Base-by-base conservation (phyloP, 1,140 invertebrate genomes). In the Tyrophagus putrescentiae region DNA sequence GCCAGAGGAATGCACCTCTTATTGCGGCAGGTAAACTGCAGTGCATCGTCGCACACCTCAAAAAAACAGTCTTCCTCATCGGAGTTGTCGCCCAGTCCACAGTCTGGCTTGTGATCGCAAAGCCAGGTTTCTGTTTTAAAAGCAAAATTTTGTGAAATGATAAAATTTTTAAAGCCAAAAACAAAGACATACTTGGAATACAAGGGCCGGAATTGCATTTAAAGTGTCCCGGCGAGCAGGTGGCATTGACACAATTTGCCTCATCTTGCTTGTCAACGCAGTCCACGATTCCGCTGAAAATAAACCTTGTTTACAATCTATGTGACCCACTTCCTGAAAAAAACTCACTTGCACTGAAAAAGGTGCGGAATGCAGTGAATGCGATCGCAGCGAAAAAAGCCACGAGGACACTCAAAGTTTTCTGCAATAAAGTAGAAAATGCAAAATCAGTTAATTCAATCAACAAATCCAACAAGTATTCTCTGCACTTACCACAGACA, bases 171-270 rank as follows among this genome's bases (percentile, higher is more conserved):
- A 76, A 66, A 90, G 80, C 13, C 90, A 89, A 69, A 96, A 90
- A 71, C 91, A 96, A 1, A 82, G 76, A 72, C 90, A 84, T 67
- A 85, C 84, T 0, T 81, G 85, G 83, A 53, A 95, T 90, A 68
- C 93, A 97, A 68, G 95, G 90, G 0, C 91, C 91, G 54, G 84
- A 89, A 61, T 64, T 67, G 70, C 93, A 97, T 71, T 91, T 84
- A 81, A 94, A 95, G 11, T 87, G 87, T 28, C 84, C 82, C 61
- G 82, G 81, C 64, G 85, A 86, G 72, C 87, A 91, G 64, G 83
- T 78, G 71, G 83, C 87, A 1, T 78, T 80, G 32, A 48, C 58
- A 60, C 73, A 75, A 34, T 70, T 66, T 45, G 70, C n/a, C 36
- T 44, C 42, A 39, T 64, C 61, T 25, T 5, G 52, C 28, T 53